Evolutionary conservation across 2,113 vertebrate genomes (phyloP), one percentile per base, ranked within the genome.

Genomic region (Equus quagga): DNA sequence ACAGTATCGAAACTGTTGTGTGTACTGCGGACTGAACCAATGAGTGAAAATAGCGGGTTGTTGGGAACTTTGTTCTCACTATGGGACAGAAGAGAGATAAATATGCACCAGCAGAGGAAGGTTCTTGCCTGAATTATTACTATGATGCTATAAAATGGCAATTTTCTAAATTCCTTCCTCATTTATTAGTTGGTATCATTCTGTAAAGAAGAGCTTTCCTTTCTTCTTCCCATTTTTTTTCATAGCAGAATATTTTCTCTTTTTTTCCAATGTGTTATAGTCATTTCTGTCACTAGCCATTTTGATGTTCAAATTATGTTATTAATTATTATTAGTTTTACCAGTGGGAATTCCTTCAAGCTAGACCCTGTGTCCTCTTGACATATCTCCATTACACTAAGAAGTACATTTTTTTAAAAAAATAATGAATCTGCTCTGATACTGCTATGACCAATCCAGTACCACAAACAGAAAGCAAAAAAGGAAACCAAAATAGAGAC

Each of bases 381-480:
- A 90, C 26, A 41, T 72, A 70, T 69, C 26, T 92, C 18, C 51
- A 72, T 58, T 46, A 84, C 84, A 65, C 24, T 56, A 79, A 96
- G 28, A 93, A 93, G 60, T 75, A 70, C 17, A 56, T 6, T 58
- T 91, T 82, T 69, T 33, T 19, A 8, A 70, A n/a, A 17, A 79
- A 86, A 51, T 33, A 79, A 28, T 31, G 19, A 83, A 2, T 60
- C 73, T 91, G 17, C 81, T 65, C 6, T 31, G n/a, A 67, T 54
- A 60, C 13, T 56, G 21, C 69, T 76, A 69, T 89, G n/a, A 83
- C 17, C 4, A 87, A 87, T 54, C 9, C 28, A 96, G 44, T 54
- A 44, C n/a, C 33, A 95, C 17, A 58, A 88, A 67, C 46, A 54
- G 49, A 95, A 82, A 87, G 54, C 46, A 88, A 87, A 54, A 79